Base-by-base conservation (phyloP, 1,140 invertebrate species). In the Hycleus phaleratus region DNA sequence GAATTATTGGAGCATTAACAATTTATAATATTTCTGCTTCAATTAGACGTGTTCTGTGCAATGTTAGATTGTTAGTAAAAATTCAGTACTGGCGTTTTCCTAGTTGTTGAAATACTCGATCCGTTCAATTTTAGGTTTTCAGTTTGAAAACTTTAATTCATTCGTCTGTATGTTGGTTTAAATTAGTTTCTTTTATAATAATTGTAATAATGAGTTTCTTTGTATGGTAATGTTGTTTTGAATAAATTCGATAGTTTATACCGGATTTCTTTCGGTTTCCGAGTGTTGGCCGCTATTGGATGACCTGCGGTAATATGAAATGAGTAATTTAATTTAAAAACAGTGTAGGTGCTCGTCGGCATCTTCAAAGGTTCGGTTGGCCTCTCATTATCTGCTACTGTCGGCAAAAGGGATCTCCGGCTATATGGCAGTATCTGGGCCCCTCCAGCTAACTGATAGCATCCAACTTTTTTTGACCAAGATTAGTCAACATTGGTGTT, bases 321-420 rank as follows among this genome's bases (percentile, higher is more conserved):
- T 62, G 64, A 66, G 66, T 68, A 68, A 69, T 66, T 66, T 69
- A 68, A 67, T 69, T 69, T 67, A 69, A 69, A 68, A 66, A 66
- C 68, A 68, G 63, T 68, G 63, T 68, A 68, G 66, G 67, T 63
- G 62, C 62, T 52, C 52, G 60, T 38, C 66, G 66, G 67, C 64
- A 61, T 60, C 61, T 62, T 67, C 67, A 69, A 68, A 69, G 67
- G 57, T 57, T 53, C 58, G 51, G 50, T 59, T 61, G 65, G 62
- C 67, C 67, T 66, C 67, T 68, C 68, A 69, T 68, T 70, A 68
- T 69, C 67, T 68, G 68, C 65, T 68, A 69, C 66, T 69, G 66
- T 71, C 67, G 64, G 64, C 64, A 60, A 56, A 59, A 62, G 60
- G 62, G 54, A 53, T 59, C 56, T 43, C 51, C 47, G 38, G 25